Base-by-base conservation (phyloP, 2,797 vertebrate species). In the Alca torda region DNA sequence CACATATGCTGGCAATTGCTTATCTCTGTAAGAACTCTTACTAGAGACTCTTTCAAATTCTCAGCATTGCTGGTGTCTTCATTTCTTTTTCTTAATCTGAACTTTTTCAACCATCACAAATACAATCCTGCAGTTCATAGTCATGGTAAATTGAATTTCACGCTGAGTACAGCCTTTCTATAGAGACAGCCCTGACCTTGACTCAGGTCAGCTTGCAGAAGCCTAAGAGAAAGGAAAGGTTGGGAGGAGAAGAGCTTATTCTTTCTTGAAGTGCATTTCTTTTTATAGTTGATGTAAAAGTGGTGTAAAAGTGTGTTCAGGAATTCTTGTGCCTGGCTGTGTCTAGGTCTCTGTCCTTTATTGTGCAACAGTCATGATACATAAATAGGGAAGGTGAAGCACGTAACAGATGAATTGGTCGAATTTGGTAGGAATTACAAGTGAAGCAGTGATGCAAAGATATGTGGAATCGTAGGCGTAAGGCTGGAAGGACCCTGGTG, bases 141-240 rank as follows among this genome's bases (percentile, higher is more conserved):
- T 63, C 54, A 57, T 2, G 13, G 35, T 80, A 92, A 89, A 96
- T 90, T 30, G 43, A 74, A 89, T 96, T 96, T 94, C 60, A 72
- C 60, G 21, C 41, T 19, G n/a, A 70, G 24, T 48, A 72, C 21
- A 67, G 30, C 65, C 9, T 56, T 15, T 77, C n/a, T 69, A 2
- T 28, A 50, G 65, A 83, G 65, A 37, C 11, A 75, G 68, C 81
- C 45, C 31, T 78, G 72, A 77, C 57, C 90, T 94, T 96, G 89
- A 39, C 41, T 80, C 14, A 16, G 26, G 54, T 84, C 59, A 80
- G 41, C 41, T 73, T 81, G 50, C 35, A 84, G 79, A 83, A 93
- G 19, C 28, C 46, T 51, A 33, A 72, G 67, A 56, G 64, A 90
- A 94, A 87, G 21, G 37, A 77, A 35, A 20, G 33, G 4, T 39